Evolutionary conservation across 2,113 vertebrate species (phyloP).

Genomic region (Phalacrocorax brasilianus): DNA sequence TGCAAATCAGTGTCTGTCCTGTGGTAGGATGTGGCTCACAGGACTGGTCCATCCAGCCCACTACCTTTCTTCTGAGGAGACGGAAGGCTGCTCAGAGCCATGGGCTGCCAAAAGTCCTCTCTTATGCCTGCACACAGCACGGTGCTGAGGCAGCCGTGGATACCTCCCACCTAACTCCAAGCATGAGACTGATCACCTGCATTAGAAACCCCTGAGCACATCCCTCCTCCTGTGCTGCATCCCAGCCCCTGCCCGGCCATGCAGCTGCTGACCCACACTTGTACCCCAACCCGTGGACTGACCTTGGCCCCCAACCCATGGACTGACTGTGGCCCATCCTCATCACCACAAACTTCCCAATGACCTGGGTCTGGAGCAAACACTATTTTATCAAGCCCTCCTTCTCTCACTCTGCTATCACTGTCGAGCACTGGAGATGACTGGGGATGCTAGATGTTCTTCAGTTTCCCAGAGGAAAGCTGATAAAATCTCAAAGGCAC

Average conservation of each 20-base stretch:
- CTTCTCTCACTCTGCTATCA: neutral
- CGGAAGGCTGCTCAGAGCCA: neutral
- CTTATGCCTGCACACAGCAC: too few relatives aligned
- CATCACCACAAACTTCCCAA: neutral
- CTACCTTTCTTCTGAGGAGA: neutral
- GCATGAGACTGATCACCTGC: neutral
- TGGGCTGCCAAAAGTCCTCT: neutral
- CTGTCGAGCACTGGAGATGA: neutral
- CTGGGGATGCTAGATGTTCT: neutral
- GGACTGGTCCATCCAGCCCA: too few relatives aligned
- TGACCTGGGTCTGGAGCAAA: neutral
- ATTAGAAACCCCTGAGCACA: neutral
- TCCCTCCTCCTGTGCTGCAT: neutral
- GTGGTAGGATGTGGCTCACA: neutral
- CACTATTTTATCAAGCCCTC: neutral
- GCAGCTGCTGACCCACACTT: rapidly evolving
- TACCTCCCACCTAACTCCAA: neutral
- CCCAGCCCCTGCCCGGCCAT: neutral
- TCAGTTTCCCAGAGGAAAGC: neutral
- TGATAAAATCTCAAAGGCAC: neutral
- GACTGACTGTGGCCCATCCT: neutral
- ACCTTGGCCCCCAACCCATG: rapidly evolving
- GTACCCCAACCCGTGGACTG: rapidly evolving
- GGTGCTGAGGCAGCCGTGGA: neutral
- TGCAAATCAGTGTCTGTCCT: neutral